Conservation (phyloP, 1,140 invertebrate genomes). For the Bombus balteatus region DNA sequence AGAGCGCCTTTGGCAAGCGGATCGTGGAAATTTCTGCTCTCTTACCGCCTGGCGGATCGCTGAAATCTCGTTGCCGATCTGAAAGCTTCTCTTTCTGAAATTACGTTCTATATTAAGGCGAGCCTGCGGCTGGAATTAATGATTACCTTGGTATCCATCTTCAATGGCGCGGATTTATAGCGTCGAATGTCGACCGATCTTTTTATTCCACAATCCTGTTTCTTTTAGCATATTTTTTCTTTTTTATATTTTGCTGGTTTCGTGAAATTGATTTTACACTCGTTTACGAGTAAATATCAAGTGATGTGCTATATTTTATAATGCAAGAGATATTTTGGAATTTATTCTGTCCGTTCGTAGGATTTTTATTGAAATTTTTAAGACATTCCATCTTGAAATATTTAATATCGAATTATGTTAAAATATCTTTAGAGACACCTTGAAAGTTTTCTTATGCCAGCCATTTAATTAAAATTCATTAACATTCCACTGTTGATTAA, state of each 20-base stretch:
- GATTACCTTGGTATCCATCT: not conserved
- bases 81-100: slow-evolving; percentile 11
- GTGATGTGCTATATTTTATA: no score
- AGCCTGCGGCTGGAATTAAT: not conserved
- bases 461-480: no score
- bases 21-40: slow-evolving; percentile 21
- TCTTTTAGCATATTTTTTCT: not conserved
- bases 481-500: no score
- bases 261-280: not conserved
- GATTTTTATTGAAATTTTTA: no score
- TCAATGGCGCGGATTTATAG: slow-evolving; percentile 3
- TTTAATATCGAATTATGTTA: no score
- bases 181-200: not conserved
- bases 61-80: slow-evolving; percentile 5
- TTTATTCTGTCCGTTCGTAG: no score
- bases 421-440: no score
- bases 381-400: no score
- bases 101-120: not conserved
- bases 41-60: not conserved
- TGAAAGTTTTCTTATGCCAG: no score
- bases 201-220: not conserved
- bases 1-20: slow-evolving; percentile 18
- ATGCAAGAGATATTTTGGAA: no score
- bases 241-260: not conserved
- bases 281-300: not conserved